phyloP scores from a whole-genome alignment of 2,113 vertebrate species.

The Alethe castanea region DNA sequence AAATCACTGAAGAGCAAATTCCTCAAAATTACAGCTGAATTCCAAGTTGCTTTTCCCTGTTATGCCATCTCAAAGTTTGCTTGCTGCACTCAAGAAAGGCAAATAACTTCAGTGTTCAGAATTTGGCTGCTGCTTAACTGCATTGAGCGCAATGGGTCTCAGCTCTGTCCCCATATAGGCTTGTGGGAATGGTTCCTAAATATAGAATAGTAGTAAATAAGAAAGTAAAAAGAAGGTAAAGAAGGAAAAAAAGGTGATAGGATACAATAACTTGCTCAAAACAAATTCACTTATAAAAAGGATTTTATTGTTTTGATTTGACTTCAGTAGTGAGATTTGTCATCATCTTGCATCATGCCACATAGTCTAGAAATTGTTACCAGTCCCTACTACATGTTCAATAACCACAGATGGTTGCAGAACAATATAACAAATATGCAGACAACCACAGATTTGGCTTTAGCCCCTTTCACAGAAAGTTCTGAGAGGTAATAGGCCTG shows the following conservation, averaged over 20 bases:
- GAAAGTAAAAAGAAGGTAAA: neutral
- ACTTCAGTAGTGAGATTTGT: neutral
- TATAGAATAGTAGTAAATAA: neutral
- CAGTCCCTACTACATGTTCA: neutral
- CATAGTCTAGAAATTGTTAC: neutral
- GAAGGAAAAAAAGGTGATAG: neutral
- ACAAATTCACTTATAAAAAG: neutral
- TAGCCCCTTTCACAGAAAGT: neutral
- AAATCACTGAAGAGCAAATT: neutral
- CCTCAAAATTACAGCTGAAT: neutral
- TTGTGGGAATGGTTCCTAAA: neutral
- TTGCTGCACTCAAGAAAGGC: neutral
- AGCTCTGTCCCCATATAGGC: neutral
- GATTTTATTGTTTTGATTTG: neutral
- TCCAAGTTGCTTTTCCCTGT: neutral
- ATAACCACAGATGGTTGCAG: neutral
- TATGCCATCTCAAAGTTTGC: neutral
- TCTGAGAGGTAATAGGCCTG: neutral
- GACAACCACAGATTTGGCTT: neutral
- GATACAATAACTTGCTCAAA: neutral
- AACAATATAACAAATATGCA: neutral
- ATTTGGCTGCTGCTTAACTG: neutral
- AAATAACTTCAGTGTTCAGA: neutral
- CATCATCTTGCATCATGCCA: neutral
- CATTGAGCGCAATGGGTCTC: neutral